Conservation (phyloP, 2,113 vertebrate genomes). For the Dicaeum eximium region DNA sequence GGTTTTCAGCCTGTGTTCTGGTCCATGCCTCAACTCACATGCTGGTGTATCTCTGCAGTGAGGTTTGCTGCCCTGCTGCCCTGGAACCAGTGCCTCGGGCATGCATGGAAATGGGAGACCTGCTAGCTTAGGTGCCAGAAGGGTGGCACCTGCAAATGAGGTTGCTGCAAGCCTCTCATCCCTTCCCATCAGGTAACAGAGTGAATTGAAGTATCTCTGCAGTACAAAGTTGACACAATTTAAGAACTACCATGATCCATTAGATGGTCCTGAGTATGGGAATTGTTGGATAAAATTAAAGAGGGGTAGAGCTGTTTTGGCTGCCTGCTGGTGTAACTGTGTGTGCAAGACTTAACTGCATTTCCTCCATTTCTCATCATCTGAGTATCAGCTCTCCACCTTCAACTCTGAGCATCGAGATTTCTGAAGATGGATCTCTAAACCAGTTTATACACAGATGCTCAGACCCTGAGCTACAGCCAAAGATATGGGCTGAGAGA, state of each 20-base stretch:
- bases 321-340: background rate
- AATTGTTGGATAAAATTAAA: background rate
- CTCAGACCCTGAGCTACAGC: background rate
- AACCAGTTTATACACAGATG: background rate
- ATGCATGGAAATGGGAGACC: accelerated
- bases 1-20: background rate
- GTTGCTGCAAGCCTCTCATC: background rate
- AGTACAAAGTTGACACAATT: background rate
- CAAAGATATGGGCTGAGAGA: background rate
- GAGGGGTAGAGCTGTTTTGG: background rate
- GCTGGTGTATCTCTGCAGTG: background rate
- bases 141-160: background rate
- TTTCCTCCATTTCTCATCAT: background rate
- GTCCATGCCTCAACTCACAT: accelerated
- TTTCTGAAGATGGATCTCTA: background rate
- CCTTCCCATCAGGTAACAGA: background rate
- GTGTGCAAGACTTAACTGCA: background rate
- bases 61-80: background rate
- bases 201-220: background rate
- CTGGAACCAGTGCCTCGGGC: background rate
- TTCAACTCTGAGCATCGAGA: background rate
- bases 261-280: background rate
- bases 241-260: background rate
- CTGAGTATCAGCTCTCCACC: background rate
- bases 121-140: background rate